Percentiles rank a stretch among this genome's conserved stretches.
Conservation (phyloP, 2,888 invertebrate species). For the Nomada lathburiana region DNA sequence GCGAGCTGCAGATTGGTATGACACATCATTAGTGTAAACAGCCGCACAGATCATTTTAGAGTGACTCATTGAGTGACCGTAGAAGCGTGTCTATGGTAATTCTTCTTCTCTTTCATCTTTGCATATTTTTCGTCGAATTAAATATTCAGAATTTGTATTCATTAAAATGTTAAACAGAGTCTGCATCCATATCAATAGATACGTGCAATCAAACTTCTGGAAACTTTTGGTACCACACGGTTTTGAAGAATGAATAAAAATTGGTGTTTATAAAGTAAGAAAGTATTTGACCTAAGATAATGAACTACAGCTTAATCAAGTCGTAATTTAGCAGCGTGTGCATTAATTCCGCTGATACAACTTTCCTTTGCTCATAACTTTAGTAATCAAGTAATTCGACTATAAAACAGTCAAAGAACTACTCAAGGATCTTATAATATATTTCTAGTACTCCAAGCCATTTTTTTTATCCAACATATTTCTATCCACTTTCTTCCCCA, state of each 20-base stretch:
- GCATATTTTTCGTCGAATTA: neutral
- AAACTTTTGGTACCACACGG: neutral
- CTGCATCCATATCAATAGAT: too few relatives aligned
- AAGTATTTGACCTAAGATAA: neutral
- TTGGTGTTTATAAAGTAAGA: too few relatives aligned
- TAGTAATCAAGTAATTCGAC: slow-evolving; percentile 11
- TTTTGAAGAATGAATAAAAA: too few relatives aligned
- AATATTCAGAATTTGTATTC: neutral
- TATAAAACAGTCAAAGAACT: slow-evolving; percentile 6
- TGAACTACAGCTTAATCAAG: neutral
- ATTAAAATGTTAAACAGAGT: neutral
- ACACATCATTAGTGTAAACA: slow-evolving; percentile 29
- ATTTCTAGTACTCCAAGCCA: too few relatives aligned
- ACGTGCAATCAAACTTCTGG: neutral
- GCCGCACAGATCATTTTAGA: slow-evolving; percentile 13
- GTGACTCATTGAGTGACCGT: slow-evolving; percentile 31
- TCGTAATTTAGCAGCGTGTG: neutral
- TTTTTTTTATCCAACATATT: too few relatives aligned
- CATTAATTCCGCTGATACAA: neutral
- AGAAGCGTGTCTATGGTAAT: neutral
- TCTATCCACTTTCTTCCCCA: too few relatives aligned
- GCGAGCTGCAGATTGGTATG: slow-evolving; percentile 18
- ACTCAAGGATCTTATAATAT: neutral
- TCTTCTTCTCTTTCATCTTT: slow-evolving; percentile 2
- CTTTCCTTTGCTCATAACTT: neutral